These are phyloP conservation scores for Amphilophus citrinellus DNA, from an alignment of 2,113 vertebrate genomes.

Conservation along the genomic window DNA sequence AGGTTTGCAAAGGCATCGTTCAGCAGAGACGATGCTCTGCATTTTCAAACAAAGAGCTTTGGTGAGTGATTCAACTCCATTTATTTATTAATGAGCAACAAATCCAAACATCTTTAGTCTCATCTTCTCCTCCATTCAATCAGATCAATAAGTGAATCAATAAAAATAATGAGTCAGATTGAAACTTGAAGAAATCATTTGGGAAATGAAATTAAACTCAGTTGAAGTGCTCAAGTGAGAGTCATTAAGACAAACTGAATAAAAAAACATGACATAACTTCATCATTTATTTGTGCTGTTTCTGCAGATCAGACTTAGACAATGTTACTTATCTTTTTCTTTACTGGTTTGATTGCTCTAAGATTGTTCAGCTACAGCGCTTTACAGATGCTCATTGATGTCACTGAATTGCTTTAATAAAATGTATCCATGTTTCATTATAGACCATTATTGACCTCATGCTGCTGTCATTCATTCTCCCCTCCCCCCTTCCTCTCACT, in stretches of 20 bases:
- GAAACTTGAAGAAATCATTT: slow-evolving; percentile 1
- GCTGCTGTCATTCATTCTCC: background rate
- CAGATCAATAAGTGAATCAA: slow-evolving; percentile 50
- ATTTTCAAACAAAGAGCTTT: background rate
- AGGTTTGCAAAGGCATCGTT: background rate
- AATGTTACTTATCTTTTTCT: slow-evolving; percentile 13
- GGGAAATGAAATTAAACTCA: slow-evolving; percentile 30
- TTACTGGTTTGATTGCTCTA: background rate
- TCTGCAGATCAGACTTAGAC: background rate
- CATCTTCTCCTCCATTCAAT: slow-evolving; percentile 35
- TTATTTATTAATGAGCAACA: slow-evolving; percentile 56
- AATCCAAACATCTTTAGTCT: slow-evolving; percentile 46
- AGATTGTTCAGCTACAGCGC: background rate
- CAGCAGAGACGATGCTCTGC: background rate
- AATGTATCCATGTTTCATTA: slow-evolving; percentile 5
- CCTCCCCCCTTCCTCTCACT: background rate
- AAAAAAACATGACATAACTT: background rate
- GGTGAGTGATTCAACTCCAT: slow-evolving; percentile 9
- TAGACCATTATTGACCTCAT: background rate
- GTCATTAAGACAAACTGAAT: background rate
- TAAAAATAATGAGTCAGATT: slow-evolving; percentile 32
- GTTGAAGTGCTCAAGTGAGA: slow-evolving; percentile 7
- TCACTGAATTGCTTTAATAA: slow-evolving; percentile 23
- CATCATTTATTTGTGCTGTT: background rate
- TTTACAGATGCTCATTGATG: background rate